A percentile compares a stretch with the other conserved stretches of the same genome.
Evolutionary conservation across 2,113 vertebrate genomes (phyloP).

Genomic region (Mesembrinibis cayennensis): DNA sequence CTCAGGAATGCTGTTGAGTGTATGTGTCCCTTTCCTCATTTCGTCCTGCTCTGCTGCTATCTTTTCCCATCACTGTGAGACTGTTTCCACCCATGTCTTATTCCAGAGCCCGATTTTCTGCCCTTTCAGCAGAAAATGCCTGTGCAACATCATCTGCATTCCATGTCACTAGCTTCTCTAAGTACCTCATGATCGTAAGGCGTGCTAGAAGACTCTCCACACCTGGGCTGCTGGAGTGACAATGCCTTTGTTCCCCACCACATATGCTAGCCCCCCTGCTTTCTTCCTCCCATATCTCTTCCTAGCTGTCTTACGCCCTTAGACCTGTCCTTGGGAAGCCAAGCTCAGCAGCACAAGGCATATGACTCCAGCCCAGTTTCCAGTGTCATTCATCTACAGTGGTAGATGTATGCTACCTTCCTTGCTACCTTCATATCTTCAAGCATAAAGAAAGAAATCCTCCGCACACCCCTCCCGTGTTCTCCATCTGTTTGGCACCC

Average conservation of each 20-base stretch:
- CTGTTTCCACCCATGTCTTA: background rate
- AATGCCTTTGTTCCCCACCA: background rate
- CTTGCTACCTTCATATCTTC: background rate
- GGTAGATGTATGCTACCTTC: background rate
- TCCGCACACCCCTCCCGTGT: background rate
- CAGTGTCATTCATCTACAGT: background rate
- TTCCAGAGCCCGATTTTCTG: background rate
- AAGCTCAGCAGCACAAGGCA: background rate
- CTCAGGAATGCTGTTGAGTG: background rate
- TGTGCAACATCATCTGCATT: background rate
- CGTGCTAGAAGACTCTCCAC: background rate
- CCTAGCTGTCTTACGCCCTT: background rate
- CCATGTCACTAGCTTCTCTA: background rate
- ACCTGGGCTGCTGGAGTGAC: background rate
- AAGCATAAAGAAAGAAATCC: background rate
- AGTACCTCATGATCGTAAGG: background rate
- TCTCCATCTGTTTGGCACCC: background rate
- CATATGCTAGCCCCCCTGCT: background rate
- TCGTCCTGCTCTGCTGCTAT: background rate
- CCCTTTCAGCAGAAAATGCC: background rate
- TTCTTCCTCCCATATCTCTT: background rate
- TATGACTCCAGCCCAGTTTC: background rate
- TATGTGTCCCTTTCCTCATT: background rate
- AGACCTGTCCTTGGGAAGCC: background rate
- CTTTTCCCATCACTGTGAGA: background rate